A percentile compares a stretch with the other conserved stretches of the same genome.
These are phyloP conservation scores for Orchestia grillus DNA, from an alignment of 1,140 invertebrate genomes.

Conservation along the genomic window DNA sequence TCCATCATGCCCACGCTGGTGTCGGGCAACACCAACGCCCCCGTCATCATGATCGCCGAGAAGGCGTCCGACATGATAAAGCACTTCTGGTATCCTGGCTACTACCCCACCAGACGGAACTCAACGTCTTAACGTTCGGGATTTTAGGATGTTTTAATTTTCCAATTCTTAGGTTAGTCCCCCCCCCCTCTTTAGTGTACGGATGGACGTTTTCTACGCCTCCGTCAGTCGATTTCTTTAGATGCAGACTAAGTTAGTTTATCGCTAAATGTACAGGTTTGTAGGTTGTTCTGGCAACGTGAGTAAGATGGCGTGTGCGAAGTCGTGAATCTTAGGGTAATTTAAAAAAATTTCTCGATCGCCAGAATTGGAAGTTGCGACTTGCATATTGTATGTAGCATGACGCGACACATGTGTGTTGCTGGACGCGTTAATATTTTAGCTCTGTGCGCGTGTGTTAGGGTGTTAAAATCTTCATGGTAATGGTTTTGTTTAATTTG, in stretches of 20 bases:
- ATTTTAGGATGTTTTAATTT: constrained; percentile 46
- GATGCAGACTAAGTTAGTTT: neutral
- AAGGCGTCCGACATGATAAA: constrained; percentile 80
- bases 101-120: neutral
- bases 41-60: constrained; percentile 80
- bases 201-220: neutral
- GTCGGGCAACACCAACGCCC: constrained; percentile 80
- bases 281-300: neutral
- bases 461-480: no score
- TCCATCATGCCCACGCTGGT: constrained; percentile 81
- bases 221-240: neutral
- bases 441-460: neutral
- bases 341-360: neutral
- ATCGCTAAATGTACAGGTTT: neutral
- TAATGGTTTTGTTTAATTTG: no score
- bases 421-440: neutral
- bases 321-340: neutral
- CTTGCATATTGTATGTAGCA: neutral
- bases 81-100: constrained; percentile 71
- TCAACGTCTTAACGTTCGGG: neutral
- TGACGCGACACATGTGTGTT: neutral
- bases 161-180: neutral
- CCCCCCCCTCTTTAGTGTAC: neutral
- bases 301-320: neutral
- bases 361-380: neutral